Evolutionary conservation across 2,113 vertebrate genomes (phyloP).

Genomic region (Asarcornis scutulata): DNA sequence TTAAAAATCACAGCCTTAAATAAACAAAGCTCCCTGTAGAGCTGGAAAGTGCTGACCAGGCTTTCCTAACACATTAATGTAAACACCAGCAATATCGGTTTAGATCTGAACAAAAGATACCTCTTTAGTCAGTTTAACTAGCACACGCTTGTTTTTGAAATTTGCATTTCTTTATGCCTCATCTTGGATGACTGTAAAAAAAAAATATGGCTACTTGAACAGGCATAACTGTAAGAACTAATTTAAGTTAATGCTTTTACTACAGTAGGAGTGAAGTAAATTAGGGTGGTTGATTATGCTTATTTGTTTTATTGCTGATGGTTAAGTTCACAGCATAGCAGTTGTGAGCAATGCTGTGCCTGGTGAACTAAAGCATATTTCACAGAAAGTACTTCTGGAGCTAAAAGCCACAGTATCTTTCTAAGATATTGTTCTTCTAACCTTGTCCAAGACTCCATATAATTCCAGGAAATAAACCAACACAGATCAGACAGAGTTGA

Average conservation of each 20-base stretch:
- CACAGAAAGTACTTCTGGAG: not conserved
- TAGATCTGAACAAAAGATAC: not conserved
- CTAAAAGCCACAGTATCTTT: not conserved
- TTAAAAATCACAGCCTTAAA: conserved; percentile 6
- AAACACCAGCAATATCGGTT: not conserved
- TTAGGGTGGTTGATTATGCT: conserved; percentile 8
- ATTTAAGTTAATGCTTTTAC: conserved; percentile 31
- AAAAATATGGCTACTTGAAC: not conserved
- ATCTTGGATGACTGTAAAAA: not conserved
- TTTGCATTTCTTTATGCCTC: conserved; percentile 36
- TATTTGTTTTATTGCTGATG: not conserved
- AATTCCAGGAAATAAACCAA: conserved; percentile 41
- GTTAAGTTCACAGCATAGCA: not conserved
- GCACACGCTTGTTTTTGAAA: not conserved
- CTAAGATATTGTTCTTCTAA: not conserved
- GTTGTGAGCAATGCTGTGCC: not conserved
- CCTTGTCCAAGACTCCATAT: not conserved
- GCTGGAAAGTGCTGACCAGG: not conserved
- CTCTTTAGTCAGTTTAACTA: not conserved
- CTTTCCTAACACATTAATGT: not conserved
- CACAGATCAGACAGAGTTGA: not conserved
- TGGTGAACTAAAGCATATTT: not conserved
- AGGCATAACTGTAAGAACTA: conserved; percentile 22
- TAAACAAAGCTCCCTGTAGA: not conserved
- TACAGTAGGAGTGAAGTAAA: conserved; percentile 24